Percentiles rank a stretch among this genome's conserved stretches.
phyloP scores from a whole-genome alignment of 2,113 vertebrate genomes.

The Lophotis ruficrista region DNA sequence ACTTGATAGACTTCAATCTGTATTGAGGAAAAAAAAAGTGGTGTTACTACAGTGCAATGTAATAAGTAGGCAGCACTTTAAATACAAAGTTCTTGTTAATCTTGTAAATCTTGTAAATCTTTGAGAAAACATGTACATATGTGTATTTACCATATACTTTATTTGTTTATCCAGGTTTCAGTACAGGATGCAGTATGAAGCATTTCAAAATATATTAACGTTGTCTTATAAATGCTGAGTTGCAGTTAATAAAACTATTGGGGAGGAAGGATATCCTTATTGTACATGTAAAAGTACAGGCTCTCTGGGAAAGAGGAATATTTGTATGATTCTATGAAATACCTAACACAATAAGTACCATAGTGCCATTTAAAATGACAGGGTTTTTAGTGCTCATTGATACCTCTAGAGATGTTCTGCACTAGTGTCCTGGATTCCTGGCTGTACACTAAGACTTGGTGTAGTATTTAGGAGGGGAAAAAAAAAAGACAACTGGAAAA shows the following conservation, averaged over 20 bases:
- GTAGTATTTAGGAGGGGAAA: neutral
- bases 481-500: neutral
- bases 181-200: neutral
- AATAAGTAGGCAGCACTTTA: neutral
- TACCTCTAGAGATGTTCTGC: neutral
- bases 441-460: neutral
- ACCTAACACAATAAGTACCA: neutral
- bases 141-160: neutral
- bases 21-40: neutral
- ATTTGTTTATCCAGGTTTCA: neutral
- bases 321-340: neutral
- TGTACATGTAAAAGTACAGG: neutral
- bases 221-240: neutral
- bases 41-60: neutral
- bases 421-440: neutral
- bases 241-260: neutral
- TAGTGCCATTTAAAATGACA: neutral
- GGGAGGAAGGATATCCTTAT: neutral
- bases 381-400: neutral
- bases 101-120: no score
- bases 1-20: neutral
- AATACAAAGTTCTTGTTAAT: no score
- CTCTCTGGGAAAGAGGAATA: neutral
- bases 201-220: neutral
- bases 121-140: neutral